Conservation (phyloP, 2,797 vertebrate species). For the Mus spretus region DNA sequence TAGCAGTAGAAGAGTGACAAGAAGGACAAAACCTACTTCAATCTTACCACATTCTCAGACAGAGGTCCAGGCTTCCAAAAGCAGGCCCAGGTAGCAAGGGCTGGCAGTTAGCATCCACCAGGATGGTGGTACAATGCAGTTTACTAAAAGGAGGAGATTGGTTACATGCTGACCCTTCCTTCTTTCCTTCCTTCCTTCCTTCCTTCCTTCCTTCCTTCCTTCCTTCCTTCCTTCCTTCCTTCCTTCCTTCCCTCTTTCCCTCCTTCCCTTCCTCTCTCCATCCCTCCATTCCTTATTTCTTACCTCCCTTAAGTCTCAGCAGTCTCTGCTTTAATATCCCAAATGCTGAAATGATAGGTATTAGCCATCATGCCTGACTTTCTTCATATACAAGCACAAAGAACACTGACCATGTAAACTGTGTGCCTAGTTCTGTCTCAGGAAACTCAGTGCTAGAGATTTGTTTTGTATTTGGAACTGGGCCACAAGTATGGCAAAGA, state of each 20-base stretch:
- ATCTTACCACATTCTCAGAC: slow-evolving; percentile 18
- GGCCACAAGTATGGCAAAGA: neutral
- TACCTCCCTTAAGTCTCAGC: neutral
- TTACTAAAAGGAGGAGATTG: neutral
- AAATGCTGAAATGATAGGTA: neutral
- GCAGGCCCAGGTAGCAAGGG: neutral
- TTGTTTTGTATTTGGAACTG: neutral
- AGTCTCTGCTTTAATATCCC: neutral
- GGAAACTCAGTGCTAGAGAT: neutral
- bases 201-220: too few species aligned
- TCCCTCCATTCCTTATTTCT: neutral
- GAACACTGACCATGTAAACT: neutral
- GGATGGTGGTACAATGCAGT: neutral
- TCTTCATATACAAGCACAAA: slow-evolving; percentile 36
- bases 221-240: neutral
- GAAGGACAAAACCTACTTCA: slow-evolving; percentile 46
- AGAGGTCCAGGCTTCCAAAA: slow-evolving; percentile 36
- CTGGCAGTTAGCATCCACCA: neutral
- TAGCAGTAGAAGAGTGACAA: neutral
- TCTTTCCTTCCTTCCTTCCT: too few species aligned
- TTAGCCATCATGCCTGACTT: neutral
- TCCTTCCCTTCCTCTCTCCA: neutral
- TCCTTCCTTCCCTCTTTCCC: too few species aligned
- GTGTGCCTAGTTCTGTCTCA: neutral
- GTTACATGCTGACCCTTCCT: neutral